Evolutionary conservation across 1,140 invertebrate genomes (phyloP).

Genomic region (Chlorops oryzae): DNA sequence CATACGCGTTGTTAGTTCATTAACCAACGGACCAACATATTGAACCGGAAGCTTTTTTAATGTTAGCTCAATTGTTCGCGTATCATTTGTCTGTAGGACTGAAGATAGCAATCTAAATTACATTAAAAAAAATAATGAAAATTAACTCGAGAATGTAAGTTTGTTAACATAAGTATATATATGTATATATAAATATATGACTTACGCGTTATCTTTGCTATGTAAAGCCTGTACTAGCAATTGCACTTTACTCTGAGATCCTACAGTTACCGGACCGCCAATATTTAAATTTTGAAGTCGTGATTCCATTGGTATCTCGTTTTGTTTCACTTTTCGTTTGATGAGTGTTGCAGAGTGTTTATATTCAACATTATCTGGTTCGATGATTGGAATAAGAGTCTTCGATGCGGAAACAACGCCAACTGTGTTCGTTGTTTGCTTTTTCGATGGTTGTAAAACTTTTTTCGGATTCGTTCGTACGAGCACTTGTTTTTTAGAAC

Average conservation of each 20-base stretch:
- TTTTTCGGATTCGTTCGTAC: constrained; percentile 51
- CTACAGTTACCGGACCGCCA: constrained; percentile 29
- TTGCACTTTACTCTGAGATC: constrained; percentile 64
- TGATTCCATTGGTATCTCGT: constrained; percentile 69
- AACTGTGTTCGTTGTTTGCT: constrained; percentile 35
- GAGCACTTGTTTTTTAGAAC: constrained; percentile 54
- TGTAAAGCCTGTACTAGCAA: constrained; percentile 70
- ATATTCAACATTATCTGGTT: constrained; percentile 40
- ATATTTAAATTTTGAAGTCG: constrained; percentile 63
- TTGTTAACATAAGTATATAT: no score
- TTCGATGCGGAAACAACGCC: constrained; percentile 46
- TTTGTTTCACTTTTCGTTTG: constrained; percentile 46
- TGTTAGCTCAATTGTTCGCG: constrained; percentile 56
- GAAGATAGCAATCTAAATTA: constrained; percentile 50
- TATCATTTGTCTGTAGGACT: constrained; percentile 54
- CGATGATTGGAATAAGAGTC: constrained; percentile 47
- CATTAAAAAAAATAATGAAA: constrained; percentile 1
- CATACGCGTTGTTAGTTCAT: constrained; percentile 57
- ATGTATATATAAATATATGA: background rate
- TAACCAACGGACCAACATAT: constrained; percentile 55
- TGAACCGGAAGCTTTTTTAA: constrained; percentile 58
- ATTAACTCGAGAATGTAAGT: no score
- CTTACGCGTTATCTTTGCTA: constrained; percentile 63
- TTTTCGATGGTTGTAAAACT: constrained; percentile 12
- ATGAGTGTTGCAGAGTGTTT: constrained; percentile 44